Evolutionary conservation across 2,888 invertebrate species (phyloP).

Genomic region (Volucella bombylans): DNA sequence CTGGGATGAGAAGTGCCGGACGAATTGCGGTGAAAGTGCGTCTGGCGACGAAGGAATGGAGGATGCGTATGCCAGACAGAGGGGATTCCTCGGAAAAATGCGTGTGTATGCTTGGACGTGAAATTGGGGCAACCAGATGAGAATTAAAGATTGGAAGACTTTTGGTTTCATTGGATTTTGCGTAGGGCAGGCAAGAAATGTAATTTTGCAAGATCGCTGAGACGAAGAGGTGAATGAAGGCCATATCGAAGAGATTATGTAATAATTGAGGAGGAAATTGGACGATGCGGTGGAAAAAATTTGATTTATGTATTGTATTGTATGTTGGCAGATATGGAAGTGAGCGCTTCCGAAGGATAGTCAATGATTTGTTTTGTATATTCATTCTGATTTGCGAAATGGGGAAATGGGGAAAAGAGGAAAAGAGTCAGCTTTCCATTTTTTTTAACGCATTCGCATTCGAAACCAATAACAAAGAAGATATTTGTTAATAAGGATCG

Average conservation of each 20-base stretch:
- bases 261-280: constrained; percentile 14
- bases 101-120: constrained; percentile 32
- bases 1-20: constrained; percentile 21
- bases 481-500: too few relatives aligned
- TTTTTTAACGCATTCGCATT: too few relatives aligned
- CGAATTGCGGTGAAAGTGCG: constrained; percentile 47
- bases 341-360: too few relatives aligned
- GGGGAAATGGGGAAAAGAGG: too few relatives aligned
- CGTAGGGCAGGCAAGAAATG: constrained; percentile 52
- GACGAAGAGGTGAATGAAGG: not conserved
- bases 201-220: constrained; percentile 3
- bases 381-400: too few relatives aligned
- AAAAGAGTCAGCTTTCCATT: too few relatives aligned
- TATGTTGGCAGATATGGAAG: too few relatives aligned
- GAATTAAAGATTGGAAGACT: constrained; percentile 60
- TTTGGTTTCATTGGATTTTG: constrained; percentile 56
- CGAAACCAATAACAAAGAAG: too few relatives aligned
- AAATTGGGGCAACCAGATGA: constrained; percentile 69
- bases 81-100: constrained; percentile 54
- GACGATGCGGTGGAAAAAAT: not conserved
- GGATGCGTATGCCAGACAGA: constrained; percentile 64
- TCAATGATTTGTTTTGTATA: too few relatives aligned
- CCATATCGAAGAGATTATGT: constrained; percentile 19
- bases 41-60: constrained; percentile 24
- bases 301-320: too few relatives aligned